Conservation (phyloP, 2,888 invertebrate genomes). For the Tridacna gigas region DNA sequence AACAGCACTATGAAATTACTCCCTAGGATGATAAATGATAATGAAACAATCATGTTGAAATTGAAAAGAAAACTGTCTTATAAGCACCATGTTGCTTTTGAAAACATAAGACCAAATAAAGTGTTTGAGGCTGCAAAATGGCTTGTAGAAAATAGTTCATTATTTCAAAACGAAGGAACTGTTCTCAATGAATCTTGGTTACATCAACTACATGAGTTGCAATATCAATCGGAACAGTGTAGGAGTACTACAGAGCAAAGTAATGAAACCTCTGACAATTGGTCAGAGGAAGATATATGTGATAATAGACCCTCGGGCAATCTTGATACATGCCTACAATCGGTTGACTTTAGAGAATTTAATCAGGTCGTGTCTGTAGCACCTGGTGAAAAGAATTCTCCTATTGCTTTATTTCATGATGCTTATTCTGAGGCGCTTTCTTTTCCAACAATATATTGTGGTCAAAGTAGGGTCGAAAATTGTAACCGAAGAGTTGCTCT, state of each 20-base stretch:
- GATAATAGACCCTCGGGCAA: conserved; percentile 31
- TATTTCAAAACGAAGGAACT: conserved; percentile 50
- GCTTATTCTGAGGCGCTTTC: conserved; percentile 30
- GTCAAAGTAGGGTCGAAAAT: conserved; percentile 18
- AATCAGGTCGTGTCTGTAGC: conserved; percentile 38
- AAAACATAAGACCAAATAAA: conserved; percentile 59
- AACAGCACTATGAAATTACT: conserved; percentile 17
- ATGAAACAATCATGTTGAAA: conserved; percentile 59
- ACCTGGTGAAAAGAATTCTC: conserved; percentile 30
- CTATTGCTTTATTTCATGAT: conserved; percentile 36
- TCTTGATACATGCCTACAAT: conserved; percentile 37
- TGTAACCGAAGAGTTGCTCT: not conserved
- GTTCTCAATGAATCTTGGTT: conserved; percentile 76
- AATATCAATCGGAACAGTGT: too few species aligned
- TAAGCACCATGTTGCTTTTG: conserved; percentile 43
- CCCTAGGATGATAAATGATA: conserved; percentile 51
- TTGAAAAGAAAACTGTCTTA: conserved; percentile 47
- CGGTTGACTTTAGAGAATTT: conserved; percentile 52
- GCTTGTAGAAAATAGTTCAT: conserved; percentile 49
- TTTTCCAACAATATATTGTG: conserved; percentile 46
- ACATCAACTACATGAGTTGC: too few species aligned
- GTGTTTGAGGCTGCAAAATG: conserved; percentile 58
- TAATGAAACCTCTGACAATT: conserved; percentile 12
- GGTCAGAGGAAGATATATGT: conserved; percentile 35
- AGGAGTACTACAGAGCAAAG: not conserved